phyloP scores from a whole-genome alignment of 2,888 invertebrate species.

The Ophion obscuratus region DNA sequence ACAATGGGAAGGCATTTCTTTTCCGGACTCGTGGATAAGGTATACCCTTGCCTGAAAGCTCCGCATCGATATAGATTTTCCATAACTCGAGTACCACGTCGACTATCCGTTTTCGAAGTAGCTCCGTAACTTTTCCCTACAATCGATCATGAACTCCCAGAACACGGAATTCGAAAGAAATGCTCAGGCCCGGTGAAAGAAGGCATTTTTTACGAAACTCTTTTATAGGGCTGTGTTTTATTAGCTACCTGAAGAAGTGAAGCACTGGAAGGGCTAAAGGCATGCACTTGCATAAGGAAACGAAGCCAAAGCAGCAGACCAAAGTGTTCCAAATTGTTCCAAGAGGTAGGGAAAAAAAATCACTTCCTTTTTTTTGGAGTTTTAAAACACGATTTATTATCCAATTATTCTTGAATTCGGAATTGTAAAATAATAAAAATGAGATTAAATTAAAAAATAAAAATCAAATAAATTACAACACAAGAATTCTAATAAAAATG shows the following conservation, averaged over 20 bases:
- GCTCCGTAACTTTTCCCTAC: neutral
- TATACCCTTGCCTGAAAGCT: constrained; percentile 15
- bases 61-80: neutral
- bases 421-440: too few species aligned
- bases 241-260: neutral
- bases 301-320: too few species aligned
- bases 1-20: constrained; percentile 15
- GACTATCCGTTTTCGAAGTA: neutral
- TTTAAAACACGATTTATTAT: too few species aligned
- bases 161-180: neutral
- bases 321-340: too few species aligned
- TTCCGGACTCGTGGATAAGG: constrained; percentile 11
- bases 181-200: neutral
- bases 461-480: too few species aligned
- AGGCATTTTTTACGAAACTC: neutral
- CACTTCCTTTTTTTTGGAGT: too few species aligned
- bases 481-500: too few species aligned
- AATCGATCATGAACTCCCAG: neutral
- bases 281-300: neutral
- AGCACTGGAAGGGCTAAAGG: neutral
- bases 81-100: constrained; percentile 2
- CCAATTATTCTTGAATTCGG: too few species aligned
- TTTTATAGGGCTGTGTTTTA: neutral
- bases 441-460: too few species aligned
- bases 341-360: too few species aligned